These are phyloP conservation scores for Embidobia sp. DNA, from an alignment of 2,888 invertebrate genomes.

Conservation along the genomic window DNA sequence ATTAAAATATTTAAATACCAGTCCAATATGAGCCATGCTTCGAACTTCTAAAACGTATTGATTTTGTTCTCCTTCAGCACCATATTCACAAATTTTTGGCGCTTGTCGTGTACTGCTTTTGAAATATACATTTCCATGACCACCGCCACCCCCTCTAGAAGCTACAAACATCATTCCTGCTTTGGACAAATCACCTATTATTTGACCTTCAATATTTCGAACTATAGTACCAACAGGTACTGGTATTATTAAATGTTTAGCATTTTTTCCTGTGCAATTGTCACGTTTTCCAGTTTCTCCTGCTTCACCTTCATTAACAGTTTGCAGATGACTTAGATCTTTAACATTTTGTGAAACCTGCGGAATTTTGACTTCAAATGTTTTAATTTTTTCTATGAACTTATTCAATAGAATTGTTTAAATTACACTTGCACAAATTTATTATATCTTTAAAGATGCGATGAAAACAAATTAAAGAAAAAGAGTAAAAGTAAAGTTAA, in stretches of 20 bases:
- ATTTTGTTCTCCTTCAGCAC: constrained; percentile 90
- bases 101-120: constrained; percentile 89
- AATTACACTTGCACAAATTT: too few relatives aligned
- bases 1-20: constrained; percentile 82
- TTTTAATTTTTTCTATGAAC: neutral
- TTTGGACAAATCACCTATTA: constrained; percentile 86
- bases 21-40: constrained; percentile 97
- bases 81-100: constrained; percentile 93
- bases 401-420: neutral
- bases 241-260: constrained; percentile 86
- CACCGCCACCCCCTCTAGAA: constrained; percentile 97
- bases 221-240: constrained; percentile 93
- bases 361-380: constrained; percentile 24
- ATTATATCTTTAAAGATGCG: too few relatives aligned
- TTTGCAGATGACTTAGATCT: constrained; percentile 86
- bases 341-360: constrained; percentile 86
- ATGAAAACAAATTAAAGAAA: neutral
- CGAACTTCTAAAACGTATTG: constrained; percentile 91
- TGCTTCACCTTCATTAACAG: constrained; percentile 84
- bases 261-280: constrained; percentile 92
- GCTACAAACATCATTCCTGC: constrained; percentile 92
- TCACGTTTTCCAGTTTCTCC: constrained; percentile 89
- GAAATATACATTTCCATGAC: constrained; percentile 97
- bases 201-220: constrained; percentile 83
- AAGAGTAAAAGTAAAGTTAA: neutral